These are phyloP conservation scores for Agriopis leucophaearia DNA, from an alignment of 2,888 invertebrate species.

Conservation along the genomic window DNA sequence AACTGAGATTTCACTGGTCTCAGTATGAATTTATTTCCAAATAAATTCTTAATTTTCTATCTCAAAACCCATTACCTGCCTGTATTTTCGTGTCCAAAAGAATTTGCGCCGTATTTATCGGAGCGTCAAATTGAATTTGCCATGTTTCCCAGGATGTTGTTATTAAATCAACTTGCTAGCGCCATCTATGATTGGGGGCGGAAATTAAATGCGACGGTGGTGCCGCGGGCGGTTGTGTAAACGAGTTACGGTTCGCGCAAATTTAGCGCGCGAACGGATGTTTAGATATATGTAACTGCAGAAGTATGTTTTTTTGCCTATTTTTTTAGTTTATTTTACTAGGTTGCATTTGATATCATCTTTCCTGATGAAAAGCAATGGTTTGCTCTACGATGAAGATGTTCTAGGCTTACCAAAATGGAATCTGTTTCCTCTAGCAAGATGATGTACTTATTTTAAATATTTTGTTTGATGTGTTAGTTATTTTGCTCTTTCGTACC, in stretches of 20 bases:
- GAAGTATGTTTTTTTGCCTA: neutral
- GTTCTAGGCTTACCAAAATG: no score
- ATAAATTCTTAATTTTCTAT: conserved; percentile 34
- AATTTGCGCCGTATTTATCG: conserved; percentile 53
- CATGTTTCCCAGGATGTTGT: conserved; percentile 47
- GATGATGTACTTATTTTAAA: no score
- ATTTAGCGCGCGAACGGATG: conserved; percentile 12
- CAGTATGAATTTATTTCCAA: neutral
- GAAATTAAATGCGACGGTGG: conserved; percentile 58
- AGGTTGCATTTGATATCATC: no score
- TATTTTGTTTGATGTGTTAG: no score
- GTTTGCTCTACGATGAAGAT: no score
- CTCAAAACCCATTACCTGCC: conserved; percentile 39
- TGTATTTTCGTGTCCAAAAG: conserved; percentile 39
- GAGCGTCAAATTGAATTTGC: conserved; percentile 60
- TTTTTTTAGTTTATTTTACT: no score
- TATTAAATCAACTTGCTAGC: conserved; percentile 62
- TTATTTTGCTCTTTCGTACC: no score
- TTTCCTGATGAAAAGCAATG: no score
- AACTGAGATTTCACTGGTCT: neutral
- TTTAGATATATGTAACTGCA: neutral
- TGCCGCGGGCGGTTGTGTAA: conserved; percentile 30
- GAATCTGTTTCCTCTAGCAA: no score
- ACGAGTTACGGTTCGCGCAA: conserved; percentile 45
- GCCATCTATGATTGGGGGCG: conserved; percentile 65